Conservation (phyloP, 2,888 invertebrate species). For the Drosophila pegasa region DNA sequence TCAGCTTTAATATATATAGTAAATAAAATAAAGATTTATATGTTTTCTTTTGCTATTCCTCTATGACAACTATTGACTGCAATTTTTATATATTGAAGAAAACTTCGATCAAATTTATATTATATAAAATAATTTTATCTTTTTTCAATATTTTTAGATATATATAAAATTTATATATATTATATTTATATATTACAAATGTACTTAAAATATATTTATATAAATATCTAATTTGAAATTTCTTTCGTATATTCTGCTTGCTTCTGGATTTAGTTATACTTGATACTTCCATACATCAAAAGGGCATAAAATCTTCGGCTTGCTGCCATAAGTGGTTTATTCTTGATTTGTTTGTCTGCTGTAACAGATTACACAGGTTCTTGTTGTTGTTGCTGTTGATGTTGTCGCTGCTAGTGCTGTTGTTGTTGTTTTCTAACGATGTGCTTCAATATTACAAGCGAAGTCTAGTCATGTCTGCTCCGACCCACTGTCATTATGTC, state of each 20-base stretch:
- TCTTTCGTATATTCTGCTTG: no score
- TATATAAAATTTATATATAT: no score
- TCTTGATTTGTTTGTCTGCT: conserved; percentile 11
- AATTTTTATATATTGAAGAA: no score
- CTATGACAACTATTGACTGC: neutral
- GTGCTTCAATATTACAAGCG: conserved; percentile 26
- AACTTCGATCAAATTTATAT: neutral
- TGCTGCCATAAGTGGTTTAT: neutral
- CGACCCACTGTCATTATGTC: conserved; percentile 37
- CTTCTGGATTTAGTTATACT: no score
- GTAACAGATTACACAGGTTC: conserved; percentile 23
- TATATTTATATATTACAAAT: no score
- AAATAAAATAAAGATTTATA: no score
- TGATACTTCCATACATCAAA: no score
- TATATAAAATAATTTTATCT: neutral
- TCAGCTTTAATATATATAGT: no score
- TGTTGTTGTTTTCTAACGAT: conserved; percentile 26
- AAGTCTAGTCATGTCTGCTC: conserved; percentile 19
- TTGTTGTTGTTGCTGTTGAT: conserved; percentile 1
- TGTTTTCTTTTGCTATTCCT: no score
- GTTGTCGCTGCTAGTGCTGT: neutral
- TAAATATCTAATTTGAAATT: no score
- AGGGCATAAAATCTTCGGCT: neutral
- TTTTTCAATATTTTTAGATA: neutral
- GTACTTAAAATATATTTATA: no score